A percentile compares a stretch with the other conserved stretches of the same genome.
These are phyloP conservation scores for Pollenia amentaria DNA, from an alignment of 2,888 invertebrate genomes.

Conservation along the genomic window DNA sequence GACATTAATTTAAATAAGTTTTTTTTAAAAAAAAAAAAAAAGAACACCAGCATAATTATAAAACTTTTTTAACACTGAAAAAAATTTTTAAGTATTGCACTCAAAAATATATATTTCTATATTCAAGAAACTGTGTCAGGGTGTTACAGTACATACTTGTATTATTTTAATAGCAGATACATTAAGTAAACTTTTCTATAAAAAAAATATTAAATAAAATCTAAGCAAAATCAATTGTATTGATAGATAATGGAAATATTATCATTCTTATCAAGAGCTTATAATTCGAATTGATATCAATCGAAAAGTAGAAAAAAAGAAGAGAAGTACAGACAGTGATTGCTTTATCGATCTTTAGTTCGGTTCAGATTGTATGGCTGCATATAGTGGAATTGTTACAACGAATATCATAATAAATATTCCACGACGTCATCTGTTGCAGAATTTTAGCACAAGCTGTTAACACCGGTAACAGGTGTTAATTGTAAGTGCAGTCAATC, in stretches of 20 bases:
- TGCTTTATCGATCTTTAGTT: constrained; percentile 36
- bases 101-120: neutral
- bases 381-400: neutral
- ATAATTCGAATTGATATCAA: constrained; percentile 34
- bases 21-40: neutral
- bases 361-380: neutral
- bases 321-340: constrained; percentile 5
- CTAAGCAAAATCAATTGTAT: neutral
- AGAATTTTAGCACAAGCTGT: constrained; percentile 1
- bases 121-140: constrained; percentile 32
- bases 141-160: neutral
- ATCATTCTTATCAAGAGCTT: constrained; percentile 37
- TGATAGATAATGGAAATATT: constrained; percentile 8
- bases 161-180: neutral
- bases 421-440: neutral
- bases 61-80: neutral
- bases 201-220: neutral
- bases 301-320: neutral
- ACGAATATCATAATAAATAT: neutral
- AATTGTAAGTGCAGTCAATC: constrained; percentile 42
- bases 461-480: constrained; percentile 42
- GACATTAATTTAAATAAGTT: neutral
- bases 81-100: constrained; percentile 7
- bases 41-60: constrained; percentile 14
- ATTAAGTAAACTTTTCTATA: too few species aligned